Base-by-base conservation (phyloP, 2,113 vertebrate genomes). In the Lampris megalopsis region DNA sequence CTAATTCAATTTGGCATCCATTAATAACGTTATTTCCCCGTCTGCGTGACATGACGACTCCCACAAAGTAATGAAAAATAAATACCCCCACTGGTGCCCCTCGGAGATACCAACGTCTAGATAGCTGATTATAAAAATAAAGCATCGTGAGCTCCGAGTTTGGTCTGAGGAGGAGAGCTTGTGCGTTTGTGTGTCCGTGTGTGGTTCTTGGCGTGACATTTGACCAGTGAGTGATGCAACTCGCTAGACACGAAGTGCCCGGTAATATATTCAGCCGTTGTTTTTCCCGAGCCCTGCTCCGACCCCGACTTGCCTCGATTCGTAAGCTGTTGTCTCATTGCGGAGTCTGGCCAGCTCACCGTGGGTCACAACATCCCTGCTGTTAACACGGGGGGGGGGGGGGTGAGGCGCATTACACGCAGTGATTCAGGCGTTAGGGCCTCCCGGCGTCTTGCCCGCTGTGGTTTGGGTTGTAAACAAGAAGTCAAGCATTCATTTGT, bases 1-100 rank as follows among this genome's bases (percentile, higher is more conserved):
- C 82, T 91, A 92, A 93, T 92, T 91, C 70, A 91, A 93, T 93
- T 92, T 88, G 70, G 74, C 78, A 85, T 72, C 87, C 83, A 88
- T 93, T 92, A 92, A 91, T 79, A 78, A 73, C 71, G 87, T 90
- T 88, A 91, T 91, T 88, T 88, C 72, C 75, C 60, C 71, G 70
- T 85, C 76, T 73, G 75, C 64, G 47, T 89, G 75, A 88, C 85
- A 81, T 73, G 56, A 84, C 53, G 86, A 88, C 84, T 88, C 81
- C 84, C 43, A 71, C 85, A 61, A 83, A 61, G 63, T 71, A 84
- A 88, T 87, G 83, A 84, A 88, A 90, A 89, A 89, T 89, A 88
- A 89, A 88, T 84, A 83, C 80, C 62, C 79, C 13, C n/a, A 9
- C 72, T 4, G 49, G 48, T 69, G 77, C 67, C 47, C 52, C 67